A percentile compares a stretch with the other conserved stretches of the same genome.
These are phyloP conservation scores for Drosophila punjabiensis DNA, from an alignment of 1,140 invertebrate genomes.

Conservation along the genomic window DNA sequence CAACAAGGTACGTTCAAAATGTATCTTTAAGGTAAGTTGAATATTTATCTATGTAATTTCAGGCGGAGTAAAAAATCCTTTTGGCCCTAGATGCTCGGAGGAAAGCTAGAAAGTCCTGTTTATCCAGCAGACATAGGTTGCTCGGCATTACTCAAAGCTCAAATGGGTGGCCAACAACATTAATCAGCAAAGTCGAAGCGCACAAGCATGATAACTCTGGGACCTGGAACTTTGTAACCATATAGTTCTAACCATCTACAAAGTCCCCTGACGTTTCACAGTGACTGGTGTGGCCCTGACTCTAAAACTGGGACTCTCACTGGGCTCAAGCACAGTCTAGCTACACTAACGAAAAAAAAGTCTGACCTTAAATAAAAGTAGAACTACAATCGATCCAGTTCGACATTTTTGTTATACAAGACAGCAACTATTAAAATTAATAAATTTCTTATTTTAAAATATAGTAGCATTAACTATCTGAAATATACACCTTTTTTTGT, in stretches of 20 bases:
- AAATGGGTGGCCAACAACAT: constrained; percentile 56
- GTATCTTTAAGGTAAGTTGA: too few species aligned
- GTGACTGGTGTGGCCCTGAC: constrained; percentile 11
- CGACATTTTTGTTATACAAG: too few species aligned
- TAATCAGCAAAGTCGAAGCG: constrained; percentile 67
- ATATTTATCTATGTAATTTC: constrained; percentile 9
- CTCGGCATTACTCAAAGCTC: constrained; percentile 38
- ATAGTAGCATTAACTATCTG: too few species aligned
- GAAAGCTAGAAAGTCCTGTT: too few species aligned
- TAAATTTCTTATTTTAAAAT: too few species aligned
- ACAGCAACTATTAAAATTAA: too few species aligned
- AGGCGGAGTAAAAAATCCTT: constrained; percentile 20
- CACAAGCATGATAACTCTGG: constrained; percentile 7
- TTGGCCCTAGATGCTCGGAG: constrained; percentile 6
- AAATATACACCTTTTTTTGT: not conserved
- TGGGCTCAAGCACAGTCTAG: too few species aligned
- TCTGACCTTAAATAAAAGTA: too few species aligned
- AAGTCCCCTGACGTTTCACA: not conserved
- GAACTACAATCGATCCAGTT: too few species aligned
- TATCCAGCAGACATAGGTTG: too few species aligned
- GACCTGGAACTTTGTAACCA: constrained; percentile 19
- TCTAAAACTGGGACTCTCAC: constrained; percentile 1
- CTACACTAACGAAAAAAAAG: too few species aligned
- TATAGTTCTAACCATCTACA: constrained; percentile 16
- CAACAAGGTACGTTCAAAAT: not conserved